Evolutionary conservation across 2,888 invertebrate species (phyloP).

Genomic region (Trichopoda pennipes): DNA sequence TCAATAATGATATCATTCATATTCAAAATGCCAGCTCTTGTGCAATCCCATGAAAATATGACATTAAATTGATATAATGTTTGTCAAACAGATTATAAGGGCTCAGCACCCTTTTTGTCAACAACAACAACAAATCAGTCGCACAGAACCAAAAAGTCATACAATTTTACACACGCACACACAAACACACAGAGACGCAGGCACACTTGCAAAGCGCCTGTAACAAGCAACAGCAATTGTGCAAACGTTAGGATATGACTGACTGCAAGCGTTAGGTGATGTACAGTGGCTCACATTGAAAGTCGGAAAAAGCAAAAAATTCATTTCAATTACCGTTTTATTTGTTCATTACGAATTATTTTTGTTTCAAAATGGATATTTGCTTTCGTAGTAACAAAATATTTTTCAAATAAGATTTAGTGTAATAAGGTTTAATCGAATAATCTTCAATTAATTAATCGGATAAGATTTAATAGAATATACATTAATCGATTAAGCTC

Average conservation of each 20-base stretch:
- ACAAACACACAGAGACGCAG: conserved; percentile 22
- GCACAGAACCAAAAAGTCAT: conserved; percentile 13
- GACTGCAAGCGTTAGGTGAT: too few species aligned
- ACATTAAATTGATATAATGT: conserved; percentile 68
- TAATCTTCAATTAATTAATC: too few species aligned
- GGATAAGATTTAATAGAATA: too few species aligned
- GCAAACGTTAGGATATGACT: conserved; percentile 51
- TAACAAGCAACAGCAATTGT: conserved; percentile 29
- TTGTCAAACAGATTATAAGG: conserved; percentile 72
- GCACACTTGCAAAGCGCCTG: neutral
- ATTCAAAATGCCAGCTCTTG: conserved; percentile 51
- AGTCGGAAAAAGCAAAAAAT: too few species aligned
- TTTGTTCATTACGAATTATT: too few species aligned
- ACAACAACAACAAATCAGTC: conserved; percentile 39
- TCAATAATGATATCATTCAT: conserved; percentile 57
- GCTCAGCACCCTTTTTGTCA: conserved; percentile 68
- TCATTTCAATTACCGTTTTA: too few species aligned
- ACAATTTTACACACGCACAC: conserved; percentile 3
- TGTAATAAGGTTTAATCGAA: too few species aligned
- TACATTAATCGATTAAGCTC: too few species aligned
- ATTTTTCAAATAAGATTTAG: too few species aligned
- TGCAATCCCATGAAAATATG: conserved; percentile 64
- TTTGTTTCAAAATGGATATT: too few species aligned
- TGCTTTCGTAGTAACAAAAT: too few species aligned
- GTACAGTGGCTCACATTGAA: too few species aligned